Evolutionary conservation across 2,888 invertebrate species (phyloP).

Genomic region (Drosophila borborema): DNA sequence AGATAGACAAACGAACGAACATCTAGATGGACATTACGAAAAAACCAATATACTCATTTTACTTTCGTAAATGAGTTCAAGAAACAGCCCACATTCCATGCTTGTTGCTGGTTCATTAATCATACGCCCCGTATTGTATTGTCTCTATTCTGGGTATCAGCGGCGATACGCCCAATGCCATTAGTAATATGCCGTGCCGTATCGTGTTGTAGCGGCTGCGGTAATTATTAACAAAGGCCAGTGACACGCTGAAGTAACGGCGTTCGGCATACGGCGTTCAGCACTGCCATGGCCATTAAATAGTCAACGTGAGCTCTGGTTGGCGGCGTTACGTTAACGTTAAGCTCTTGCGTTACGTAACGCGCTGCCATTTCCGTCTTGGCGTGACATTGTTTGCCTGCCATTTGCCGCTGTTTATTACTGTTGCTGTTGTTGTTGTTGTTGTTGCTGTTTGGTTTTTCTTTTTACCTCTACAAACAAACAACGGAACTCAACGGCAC

Average conservation of each 20-base stretch:
- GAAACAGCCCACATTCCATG: neutral
- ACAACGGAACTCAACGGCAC: constrained; percentile 34
- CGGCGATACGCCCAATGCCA: constrained; percentile 26
- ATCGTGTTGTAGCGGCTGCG: constrained; percentile 24
- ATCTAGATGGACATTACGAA: neutral
- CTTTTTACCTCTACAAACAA: constrained; percentile 31
- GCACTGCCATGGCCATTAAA: constrained; percentile 42
- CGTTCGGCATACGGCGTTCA: neutral
- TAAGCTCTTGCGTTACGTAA: constrained; percentile 40
- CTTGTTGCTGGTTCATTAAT: constrained; percentile 50
- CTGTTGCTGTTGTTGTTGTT: constrained; percentile 45
- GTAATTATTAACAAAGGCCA: constrained; percentile 62
- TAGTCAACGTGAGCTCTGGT: constrained; percentile 42
- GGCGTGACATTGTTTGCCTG: constrained; percentile 69
- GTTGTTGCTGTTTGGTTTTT: neutral
- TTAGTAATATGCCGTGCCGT: constrained; percentile 49
- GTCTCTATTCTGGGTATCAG: neutral
- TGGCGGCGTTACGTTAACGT: constrained; percentile 21
- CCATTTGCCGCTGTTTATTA: constrained; percentile 54
- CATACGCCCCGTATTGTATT: constrained; percentile 51
- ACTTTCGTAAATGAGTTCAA: neutral
- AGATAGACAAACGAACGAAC: no score
- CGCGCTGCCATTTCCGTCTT: constrained; percentile 54
- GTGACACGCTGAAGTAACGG: constrained; percentile 42
- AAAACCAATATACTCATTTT: neutral